phyloP scores from a whole-genome alignment of 2,888 invertebrate species.

The Folsomia candida region DNA sequence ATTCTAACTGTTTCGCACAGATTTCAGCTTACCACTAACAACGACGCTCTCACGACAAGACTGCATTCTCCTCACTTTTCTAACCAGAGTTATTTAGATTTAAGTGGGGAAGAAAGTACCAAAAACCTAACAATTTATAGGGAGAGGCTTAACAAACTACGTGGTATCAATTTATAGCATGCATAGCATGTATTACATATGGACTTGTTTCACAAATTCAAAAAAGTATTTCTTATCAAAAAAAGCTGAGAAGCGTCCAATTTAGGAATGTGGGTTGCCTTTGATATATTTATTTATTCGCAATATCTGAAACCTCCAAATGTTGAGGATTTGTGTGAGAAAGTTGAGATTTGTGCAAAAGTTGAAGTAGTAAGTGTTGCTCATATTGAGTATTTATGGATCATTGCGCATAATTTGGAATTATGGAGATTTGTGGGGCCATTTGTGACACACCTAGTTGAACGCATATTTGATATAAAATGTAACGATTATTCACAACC shows the following conservation, averaged over 20 bases:
- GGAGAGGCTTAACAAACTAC: neutral
- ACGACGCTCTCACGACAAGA: neutral
- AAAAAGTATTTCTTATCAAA: too few species aligned
- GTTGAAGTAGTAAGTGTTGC: neutral
- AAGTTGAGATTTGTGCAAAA: neutral
- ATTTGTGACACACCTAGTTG: neutral
- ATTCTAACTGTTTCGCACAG: too few species aligned
- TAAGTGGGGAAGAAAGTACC: neutral
- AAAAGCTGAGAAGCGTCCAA: too few species aligned
- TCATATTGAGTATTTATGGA: constrained; percentile 2
- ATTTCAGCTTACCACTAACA: neutral
- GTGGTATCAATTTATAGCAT: too few species aligned
- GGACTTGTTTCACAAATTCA: too few species aligned
- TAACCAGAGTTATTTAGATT: neutral
- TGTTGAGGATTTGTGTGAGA: neutral
- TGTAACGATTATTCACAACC: constrained; percentile 8
- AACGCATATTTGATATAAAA: neutral
- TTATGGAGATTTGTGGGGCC: constrained; percentile 6
- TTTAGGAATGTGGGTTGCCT: too few species aligned
- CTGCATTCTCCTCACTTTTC: neutral
- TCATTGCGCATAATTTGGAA: constrained; percentile 2
- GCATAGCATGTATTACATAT: too few species aligned
- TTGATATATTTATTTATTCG: too few species aligned
- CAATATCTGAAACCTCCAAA: too few species aligned
- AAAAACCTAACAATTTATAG: neutral